Base-by-base conservation (phyloP, 1,140 invertebrate species). In the Alviniconcha marisindica region DNA sequence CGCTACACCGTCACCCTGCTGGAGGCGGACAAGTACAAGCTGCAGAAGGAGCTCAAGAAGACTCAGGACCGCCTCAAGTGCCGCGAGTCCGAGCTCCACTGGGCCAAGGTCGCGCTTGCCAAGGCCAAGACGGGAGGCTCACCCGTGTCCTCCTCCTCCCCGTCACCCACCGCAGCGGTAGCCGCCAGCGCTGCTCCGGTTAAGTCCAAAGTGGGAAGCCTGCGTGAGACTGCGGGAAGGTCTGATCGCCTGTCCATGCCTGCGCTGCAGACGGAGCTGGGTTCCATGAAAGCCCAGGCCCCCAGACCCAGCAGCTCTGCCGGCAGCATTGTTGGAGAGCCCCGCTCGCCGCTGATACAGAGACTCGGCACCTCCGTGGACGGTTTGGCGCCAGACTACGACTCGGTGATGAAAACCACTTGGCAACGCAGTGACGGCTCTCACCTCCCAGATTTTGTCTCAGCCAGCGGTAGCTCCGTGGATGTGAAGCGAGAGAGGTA, bases 21-120 rank as follows among this genome's bases (percentile, higher is more conserved):
- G 54, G 78, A 80, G 60, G 78, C 78, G 10, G 78, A 80, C 78
- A 80, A 80, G n/a, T 80, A 80, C 78, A 60, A 66, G n/a, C 56
- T 80, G 56, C 78, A 80, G 78, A 60, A 66, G 31, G 78, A 80
- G 60, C 78, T 80, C 24, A 80, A 66, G 38, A 80, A 80, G 78
- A 66, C 78, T 0, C 78, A 80, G 60, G 78, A 80, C 2, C 54
- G 78, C 12, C 38, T 80, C 10, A 66, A 80, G 40, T 21, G 36
- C 12, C 33, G 51, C 36, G 78, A 80, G 60, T 54, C 78, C n/a
- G 78, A 80, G 60, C 78, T 80, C 12, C 78, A 80, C 56, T 44
- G 33, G 56, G 28, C 78, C 38, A 80, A 80, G n/a, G 78, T 80
- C n/a, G 56, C 78, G 7, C 40, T 80, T 24, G 54, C 78, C 56